Conservation (phyloP, 2,797 vertebrate genomes). For the Enoplosus armatus region DNA sequence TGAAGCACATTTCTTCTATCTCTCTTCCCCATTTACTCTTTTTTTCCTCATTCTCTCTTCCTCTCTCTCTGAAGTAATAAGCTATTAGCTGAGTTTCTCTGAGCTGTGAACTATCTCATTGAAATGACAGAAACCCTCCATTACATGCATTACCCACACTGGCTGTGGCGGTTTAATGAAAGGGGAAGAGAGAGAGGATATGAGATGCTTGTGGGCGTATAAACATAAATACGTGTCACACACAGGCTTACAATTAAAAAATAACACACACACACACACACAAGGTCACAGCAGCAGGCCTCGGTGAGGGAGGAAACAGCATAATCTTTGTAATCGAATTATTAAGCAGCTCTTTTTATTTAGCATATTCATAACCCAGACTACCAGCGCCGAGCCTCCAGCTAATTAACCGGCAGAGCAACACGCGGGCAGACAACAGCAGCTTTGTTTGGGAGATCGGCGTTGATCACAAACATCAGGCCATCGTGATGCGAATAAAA, state of each 20-base stretch:
- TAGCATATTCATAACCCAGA: constrained; percentile 58
- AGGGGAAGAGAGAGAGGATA: constrained; percentile 45
- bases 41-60: constrained; percentile 14
- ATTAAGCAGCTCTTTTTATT: constrained; percentile 61
- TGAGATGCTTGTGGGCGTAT: constrained; percentile 44
- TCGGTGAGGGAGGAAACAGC: constrained; percentile 29
- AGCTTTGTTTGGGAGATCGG: constrained; percentile 54
- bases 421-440: constrained; percentile 43
- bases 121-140: constrained; percentile 73
- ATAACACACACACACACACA: constrained; percentile 25
- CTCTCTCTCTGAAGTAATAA: constrained; percentile 65
- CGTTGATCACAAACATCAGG: constrained; percentile 57
- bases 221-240: constrained; percentile 63
- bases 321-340: constrained; percentile 69
- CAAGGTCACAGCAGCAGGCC: constrained; percentile 36
- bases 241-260: constrained; percentile 49
- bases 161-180: constrained; percentile 58
- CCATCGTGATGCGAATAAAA: constrained; percentile 39
- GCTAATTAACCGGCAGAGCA: constrained; percentile 60
- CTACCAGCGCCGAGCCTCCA: constrained; percentile 21
- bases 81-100: constrained; percentile 74
- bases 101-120: constrained; percentile 71
- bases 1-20: constrained; percentile 27
- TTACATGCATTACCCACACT: constrained; percentile 59
- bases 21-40: constrained; percentile 41